Percentiles rank a stretch among this genome's conserved stretches.
phyloP scores from a whole-genome alignment of 2,888 invertebrate genomes.

The Leptinotarsa haldemani region DNA sequence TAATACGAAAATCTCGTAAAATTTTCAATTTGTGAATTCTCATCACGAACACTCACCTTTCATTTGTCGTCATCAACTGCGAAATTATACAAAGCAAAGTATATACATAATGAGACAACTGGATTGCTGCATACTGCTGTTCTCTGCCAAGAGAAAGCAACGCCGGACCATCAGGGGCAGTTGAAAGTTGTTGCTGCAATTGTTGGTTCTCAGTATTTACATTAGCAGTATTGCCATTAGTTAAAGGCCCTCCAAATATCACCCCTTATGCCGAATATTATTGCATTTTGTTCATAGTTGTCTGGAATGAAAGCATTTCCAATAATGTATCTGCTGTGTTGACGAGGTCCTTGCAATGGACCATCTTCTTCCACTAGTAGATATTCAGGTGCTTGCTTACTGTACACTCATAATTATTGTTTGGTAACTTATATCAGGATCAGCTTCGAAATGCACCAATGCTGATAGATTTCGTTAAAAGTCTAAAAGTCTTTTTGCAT shows the following conservation, averaged over 20 bases:
- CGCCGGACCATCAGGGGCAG: slow-evolving; percentile 64
- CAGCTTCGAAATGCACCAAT: too few species aligned
- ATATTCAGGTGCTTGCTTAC: too few species aligned
- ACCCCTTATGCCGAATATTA: too few species aligned
- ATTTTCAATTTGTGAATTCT: slow-evolving; percentile 1
- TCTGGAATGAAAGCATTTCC: too few species aligned
- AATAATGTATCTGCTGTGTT: too few species aligned
- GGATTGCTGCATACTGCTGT: slow-evolving; percentile 80
- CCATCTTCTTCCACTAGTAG: too few species aligned
- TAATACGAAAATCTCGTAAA: not conserved
- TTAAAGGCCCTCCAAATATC: slow-evolving; percentile 65
- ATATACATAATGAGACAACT: slow-evolving; percentile 88
- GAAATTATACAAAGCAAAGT: slow-evolving; percentile 88
- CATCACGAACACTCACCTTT: slow-evolving; percentile 68
- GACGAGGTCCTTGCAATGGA: too few species aligned
- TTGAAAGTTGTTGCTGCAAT: slow-evolving; percentile 45
- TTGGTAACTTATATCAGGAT: too few species aligned
- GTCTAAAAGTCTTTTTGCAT: too few species aligned
- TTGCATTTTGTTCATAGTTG: too few species aligned
- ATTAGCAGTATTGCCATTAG: slow-evolving; percentile 60
- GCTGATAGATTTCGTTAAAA: too few species aligned
- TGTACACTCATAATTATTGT: too few species aligned
- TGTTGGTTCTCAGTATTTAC: slow-evolving; percentile 46
- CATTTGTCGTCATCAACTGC: slow-evolving; percentile 90
- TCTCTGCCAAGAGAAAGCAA: slow-evolving; percentile 69